Conservation (phyloP, 1,140 invertebrate species). For the Potamilus streckersoni region DNA sequence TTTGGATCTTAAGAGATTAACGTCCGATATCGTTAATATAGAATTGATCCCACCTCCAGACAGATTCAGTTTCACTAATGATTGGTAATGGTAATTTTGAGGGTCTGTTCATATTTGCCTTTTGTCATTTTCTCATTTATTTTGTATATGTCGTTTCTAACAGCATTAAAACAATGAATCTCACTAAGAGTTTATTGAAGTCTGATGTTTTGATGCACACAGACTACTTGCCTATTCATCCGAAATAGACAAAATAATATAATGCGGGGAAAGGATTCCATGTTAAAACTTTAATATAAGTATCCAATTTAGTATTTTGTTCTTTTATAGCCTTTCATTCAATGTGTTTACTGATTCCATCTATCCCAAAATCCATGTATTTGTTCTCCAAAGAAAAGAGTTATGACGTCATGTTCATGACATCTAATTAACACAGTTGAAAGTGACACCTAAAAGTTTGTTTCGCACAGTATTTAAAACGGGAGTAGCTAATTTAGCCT, state of each 20-base stretch:
- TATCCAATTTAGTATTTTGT: too few relatives aligned
- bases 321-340: too few relatives aligned
- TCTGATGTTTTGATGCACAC: neutral
- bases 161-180: neutral
- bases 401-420: too few relatives aligned
- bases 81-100: neutral
- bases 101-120: constrained; percentile 18
- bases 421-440: too few relatives aligned
- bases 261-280: neutral
- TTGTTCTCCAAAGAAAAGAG: too few relatives aligned
- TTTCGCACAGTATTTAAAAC: too few relatives aligned
- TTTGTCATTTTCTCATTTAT: constrained; percentile 8
- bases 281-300: neutral
- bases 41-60: neutral
- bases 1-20: neutral
- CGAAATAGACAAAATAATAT: constrained; percentile 1
- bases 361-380: too few relatives aligned
- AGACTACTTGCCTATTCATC: neutral
- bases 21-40: neutral
- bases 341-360: too few relatives aligned
- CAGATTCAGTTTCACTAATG: neutral
- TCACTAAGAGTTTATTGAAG: neutral
- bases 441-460: too few relatives aligned
- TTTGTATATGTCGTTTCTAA: constrained; percentile 1
- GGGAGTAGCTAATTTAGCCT: too few relatives aligned